phyloP scores from a whole-genome alignment of 2,797 vertebrate genomes.

The Platalea minor region DNA sequence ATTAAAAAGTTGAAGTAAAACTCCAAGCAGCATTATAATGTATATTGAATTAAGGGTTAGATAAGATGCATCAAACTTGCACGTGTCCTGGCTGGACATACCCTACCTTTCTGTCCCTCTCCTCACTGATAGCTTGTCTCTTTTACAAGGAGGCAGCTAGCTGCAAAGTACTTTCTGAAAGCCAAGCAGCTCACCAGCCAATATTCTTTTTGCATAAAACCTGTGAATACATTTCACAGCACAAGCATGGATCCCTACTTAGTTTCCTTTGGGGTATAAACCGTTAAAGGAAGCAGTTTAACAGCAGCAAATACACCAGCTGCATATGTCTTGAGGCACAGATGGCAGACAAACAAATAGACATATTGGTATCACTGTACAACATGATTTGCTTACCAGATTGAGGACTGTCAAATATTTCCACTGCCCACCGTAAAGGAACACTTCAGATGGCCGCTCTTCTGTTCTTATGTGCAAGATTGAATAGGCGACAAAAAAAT shows the following conservation, averaged over 20 bases:
- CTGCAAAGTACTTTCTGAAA: not conserved
- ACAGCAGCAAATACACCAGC: slow-evolving; percentile 51
- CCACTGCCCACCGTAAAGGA: slow-evolving; percentile 85
- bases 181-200: not conserved
- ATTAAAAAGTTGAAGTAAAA: not conserved
- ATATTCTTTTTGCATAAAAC: not conserved
- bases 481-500: slow-evolving; percentile 72
- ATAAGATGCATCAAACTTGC: not conserved
- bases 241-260: not conserved
- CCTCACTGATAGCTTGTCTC: not conserved
- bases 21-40: not conserved
- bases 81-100: not conserved
- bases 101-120: not conserved
- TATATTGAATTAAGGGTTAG: not conserved
- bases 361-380: not conserved
- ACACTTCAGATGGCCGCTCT: slow-evolving; percentile 71
- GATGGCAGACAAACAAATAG: slow-evolving; percentile 51
- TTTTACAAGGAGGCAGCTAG: not conserved
- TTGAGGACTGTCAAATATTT: slow-evolving; percentile 92
- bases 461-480: slow-evolving; percentile 54
- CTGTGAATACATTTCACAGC: not conserved
- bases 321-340: slow-evolving; percentile 31
- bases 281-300: slow-evolving; percentile 22
- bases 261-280: slow-evolving; percentile 10
- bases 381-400: slow-evolving; percentile 79